Evolutionary conservation across 2,113 vertebrate genomes (phyloP).

Genomic region (Regulus satrapa): DNA sequence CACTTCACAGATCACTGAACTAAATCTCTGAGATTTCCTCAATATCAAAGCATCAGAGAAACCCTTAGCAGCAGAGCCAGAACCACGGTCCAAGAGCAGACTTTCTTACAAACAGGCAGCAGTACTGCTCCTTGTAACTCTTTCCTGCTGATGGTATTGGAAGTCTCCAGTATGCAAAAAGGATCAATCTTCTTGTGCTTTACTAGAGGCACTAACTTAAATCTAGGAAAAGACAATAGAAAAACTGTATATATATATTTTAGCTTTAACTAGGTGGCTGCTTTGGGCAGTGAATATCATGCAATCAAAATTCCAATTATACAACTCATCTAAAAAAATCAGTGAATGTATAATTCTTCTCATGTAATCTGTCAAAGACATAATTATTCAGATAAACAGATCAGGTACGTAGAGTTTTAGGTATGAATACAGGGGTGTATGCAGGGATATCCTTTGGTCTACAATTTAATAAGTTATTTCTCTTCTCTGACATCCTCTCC

Average conservation of each 20-base stretch:
- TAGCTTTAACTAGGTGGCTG: background rate
- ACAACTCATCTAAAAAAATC: background rate
- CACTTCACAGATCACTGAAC: background rate
- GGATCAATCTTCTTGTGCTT: background rate
- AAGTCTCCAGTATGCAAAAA: background rate
- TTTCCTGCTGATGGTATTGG: background rate
- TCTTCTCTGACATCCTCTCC: background rate
- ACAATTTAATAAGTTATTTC: background rate
- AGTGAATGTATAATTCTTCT: background rate
- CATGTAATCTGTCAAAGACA: background rate
- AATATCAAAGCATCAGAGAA: background rate
- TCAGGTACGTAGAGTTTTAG: background rate
- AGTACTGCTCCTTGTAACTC: background rate
- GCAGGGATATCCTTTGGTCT: background rate
- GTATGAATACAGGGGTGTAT: background rate
- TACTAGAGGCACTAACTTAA: background rate
- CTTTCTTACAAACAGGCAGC: background rate
- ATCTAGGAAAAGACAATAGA: background rate
- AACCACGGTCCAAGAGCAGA: background rate
- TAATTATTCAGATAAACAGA: background rate
- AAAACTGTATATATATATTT: background rate
- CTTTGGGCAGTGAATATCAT: background rate
- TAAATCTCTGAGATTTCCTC: background rate
- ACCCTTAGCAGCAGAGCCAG: background rate
- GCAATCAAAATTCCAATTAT: background rate